These are phyloP conservation scores for Eurypyga helias DNA, from an alignment of 2,113 vertebrate species.

Conservation along the genomic window DNA sequence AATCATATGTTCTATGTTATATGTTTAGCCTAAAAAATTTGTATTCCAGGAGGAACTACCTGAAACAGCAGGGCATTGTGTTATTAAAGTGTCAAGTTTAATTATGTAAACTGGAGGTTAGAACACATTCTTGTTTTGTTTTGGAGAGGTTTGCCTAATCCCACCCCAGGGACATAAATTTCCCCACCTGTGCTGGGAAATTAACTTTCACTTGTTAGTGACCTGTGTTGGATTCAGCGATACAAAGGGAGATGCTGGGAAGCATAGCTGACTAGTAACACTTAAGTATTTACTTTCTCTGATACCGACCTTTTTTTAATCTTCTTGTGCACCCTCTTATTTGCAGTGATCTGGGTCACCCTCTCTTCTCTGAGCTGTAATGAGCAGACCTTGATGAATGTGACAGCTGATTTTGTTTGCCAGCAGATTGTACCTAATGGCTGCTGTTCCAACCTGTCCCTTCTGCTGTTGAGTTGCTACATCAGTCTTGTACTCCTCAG, in stretches of 20 bases:
- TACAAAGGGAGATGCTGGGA: not conserved
- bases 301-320: not conserved
- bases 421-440: not conserved
- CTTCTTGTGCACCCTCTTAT: not conserved
- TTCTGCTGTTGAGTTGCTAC: not conserved
- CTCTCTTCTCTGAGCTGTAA: not conserved
- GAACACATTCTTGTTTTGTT: not conserved
- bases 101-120: not conserved
- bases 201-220: not conserved
- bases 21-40: not conserved
- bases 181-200: not conserved
- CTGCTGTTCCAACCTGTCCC: not conserved
- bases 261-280: fast-evolving
- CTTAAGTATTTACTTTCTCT: not conserved
- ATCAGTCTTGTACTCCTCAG: not conserved
- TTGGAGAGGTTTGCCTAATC: not conserved
- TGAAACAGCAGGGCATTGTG: not conserved
- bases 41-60: not conserved
- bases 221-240: fast-evolving
- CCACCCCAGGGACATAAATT: not conserved
- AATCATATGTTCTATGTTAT: not conserved
- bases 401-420: not conserved
- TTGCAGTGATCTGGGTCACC: not conserved
- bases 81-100: not conserved
- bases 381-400: not conserved